Conservation (phyloP, 2,113 vertebrate genomes). For the Pachycephala philippinensis region DNA sequence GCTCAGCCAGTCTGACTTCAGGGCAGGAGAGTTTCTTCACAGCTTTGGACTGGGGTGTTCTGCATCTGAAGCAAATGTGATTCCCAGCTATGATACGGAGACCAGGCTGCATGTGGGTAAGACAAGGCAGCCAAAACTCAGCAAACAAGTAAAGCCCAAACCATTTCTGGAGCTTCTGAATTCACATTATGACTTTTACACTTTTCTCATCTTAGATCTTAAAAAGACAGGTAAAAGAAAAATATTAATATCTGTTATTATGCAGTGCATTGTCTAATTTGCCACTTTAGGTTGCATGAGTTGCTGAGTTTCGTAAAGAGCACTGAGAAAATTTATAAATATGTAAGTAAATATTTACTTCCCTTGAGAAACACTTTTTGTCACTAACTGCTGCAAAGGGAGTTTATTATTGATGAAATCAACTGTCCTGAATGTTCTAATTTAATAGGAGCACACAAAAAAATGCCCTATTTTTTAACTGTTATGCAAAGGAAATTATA, state of each 20-base stretch:
- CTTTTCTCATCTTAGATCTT: not conserved
- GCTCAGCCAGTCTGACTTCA: not conserved
- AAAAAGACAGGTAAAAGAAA: not conserved
- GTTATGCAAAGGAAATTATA: not conserved
- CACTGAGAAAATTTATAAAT: conserved; percentile 15
- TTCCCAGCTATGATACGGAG: not conserved
- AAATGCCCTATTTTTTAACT: not conserved
- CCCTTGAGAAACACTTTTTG: conserved; percentile 5
- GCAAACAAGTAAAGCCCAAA: not conserved
- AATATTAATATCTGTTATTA: not conserved
- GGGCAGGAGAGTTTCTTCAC: not conserved
- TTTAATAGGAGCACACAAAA: not conserved
- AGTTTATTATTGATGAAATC: conserved; percentile 24
- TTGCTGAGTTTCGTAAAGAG: not conserved
- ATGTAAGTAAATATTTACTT: conserved; percentile 25
- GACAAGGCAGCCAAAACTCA: not conserved
- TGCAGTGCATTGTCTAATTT: not conserved
- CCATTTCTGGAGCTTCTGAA: not conserved
- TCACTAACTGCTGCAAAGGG: not conserved
- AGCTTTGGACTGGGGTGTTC: not conserved
- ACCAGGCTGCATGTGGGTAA: not conserved
- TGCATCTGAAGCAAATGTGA: not conserved
- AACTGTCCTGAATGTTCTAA: not conserved
- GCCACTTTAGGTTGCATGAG: not conserved
- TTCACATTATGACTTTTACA: not conserved